Evolutionary conservation across 1,140 invertebrate genomes (phyloP), one percentile per base, ranked within the genome.

Genomic region (Theocolax elegans): DNA sequence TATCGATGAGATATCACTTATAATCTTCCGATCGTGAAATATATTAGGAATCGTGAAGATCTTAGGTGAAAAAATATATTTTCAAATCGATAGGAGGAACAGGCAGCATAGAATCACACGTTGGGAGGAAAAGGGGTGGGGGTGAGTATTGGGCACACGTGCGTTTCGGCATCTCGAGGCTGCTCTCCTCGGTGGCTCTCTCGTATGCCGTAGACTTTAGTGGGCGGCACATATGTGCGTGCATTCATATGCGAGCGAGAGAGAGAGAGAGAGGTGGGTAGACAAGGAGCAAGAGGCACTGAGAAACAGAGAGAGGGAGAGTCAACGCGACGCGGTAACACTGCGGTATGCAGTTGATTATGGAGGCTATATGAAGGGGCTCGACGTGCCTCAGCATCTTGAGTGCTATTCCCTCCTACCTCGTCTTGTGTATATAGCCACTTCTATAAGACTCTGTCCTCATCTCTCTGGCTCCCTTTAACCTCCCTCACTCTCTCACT

Each of bases 341-440:
- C 73, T 75, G 76, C 72, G 77, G 77, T 79, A 79, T 79, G 76
- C 78, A 77, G 73, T 79, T 79, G 76, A 79, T 79, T 79, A 79
- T 79, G 76, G 75, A 77, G 49, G 75, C 76, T 77, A 74, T 79
- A 79, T 77, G 73, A 79, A 77, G 75, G 76, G 72, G 68, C 76
- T 79, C 76, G 75, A 77, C 77, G 77, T 79, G 75, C 76, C 67
- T 75, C 68, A 75, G 77, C 77, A 79, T 79, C 77, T 77, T 76
- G 76, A 79, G 76, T 74, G 77, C 73, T 72, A n/a, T 35, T 27
- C 27, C 27, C 21, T 8, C 10, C 21, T 21, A 3, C 23, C 19
- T 19, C 40, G 10, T 12, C 21, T 40, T 10, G 19, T 35, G 7
- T 58, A 17, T 42, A 44, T 19, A 65, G 49, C 49, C 49, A 65